Evolutionary conservation across 2,797 vertebrate species (phyloP), one percentile per base, ranked within the genome.

Genomic region (Sphenopsis melanotis): DNA sequence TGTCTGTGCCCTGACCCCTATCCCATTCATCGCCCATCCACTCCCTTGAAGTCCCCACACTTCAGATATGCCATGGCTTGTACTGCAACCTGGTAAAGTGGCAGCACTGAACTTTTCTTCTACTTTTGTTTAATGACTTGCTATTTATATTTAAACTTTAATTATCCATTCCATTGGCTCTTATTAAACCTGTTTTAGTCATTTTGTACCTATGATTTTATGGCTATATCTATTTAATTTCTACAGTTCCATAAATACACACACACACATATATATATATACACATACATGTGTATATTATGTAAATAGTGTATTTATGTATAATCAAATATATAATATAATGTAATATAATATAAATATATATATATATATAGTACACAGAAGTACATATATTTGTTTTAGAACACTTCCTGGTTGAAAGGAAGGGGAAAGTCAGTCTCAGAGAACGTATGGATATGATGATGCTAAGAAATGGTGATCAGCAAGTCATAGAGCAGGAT

Each of bases 1-100:
- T 36, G 8, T 19, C 13, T 15, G 0, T 39, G 6, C 3, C 7
- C 14, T 69, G 12, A 55, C 1, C 6, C 3, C 15, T 2, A 8
- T 36, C 11, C 5, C 6, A 26, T 64, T 52, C 52, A 39, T 17
- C 32, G 64, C 4, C 5, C 2, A 12, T 13, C 7, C 2, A 2
- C 15, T 11, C 20, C 44, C 37, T 41, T 53, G 26, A 76, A 69
- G 10, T 34, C 88, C 32, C 36, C 7, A 16, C 12, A 24, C 3
- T 18, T n/a, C 27, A 64, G 39, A 30, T 12, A 10, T 19, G 20
- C 12, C 29, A 23, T 27, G 4, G 23, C 6, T 74, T 83, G 13
- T 29, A 49, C 60, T 84, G 13, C 22, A 74, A 4, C 16, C 20
- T 41, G 30, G 13, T 78, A 49, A 78, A 65, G n/a, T 32, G 34